phyloP scores from a whole-genome alignment of 2,113 vertebrate genomes.

The Fulica atra region DNA sequence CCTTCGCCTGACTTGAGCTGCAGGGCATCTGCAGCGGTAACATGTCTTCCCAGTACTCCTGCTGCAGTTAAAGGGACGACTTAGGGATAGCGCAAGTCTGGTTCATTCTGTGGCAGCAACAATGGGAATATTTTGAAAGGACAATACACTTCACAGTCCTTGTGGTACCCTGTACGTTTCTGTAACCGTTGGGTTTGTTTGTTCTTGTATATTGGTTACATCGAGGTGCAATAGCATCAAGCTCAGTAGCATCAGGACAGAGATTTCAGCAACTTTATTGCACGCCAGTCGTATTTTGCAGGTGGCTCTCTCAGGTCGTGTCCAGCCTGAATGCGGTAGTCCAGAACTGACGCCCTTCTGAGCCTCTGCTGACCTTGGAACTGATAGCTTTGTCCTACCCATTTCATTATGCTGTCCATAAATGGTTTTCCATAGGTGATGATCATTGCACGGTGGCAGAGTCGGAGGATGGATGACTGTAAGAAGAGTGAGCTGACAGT shows the following conservation, averaged over 20 bases:
- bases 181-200: background rate
- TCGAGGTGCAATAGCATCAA: background rate
- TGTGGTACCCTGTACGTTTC: background rate
- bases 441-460: fast-evolving
- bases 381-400: background rate
- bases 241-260: fast-evolving
- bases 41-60: background rate
- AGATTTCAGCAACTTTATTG: background rate
- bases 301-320: background rate
- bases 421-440: background rate
- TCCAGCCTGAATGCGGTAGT: background rate
- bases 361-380: background rate
- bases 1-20: background rate
- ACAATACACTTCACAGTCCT: background rate
- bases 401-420: background rate
- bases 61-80: background rate
- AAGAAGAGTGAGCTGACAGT: background rate
- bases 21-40: background rate
- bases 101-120: background rate
- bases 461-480: background rate
- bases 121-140: background rate
- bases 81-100: background rate
- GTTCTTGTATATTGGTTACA: background rate
- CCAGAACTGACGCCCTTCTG: background rate
- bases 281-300: background rate